phyloP scores from a whole-genome alignment of 2,797 vertebrate genomes.

The Columba guinea region DNA sequence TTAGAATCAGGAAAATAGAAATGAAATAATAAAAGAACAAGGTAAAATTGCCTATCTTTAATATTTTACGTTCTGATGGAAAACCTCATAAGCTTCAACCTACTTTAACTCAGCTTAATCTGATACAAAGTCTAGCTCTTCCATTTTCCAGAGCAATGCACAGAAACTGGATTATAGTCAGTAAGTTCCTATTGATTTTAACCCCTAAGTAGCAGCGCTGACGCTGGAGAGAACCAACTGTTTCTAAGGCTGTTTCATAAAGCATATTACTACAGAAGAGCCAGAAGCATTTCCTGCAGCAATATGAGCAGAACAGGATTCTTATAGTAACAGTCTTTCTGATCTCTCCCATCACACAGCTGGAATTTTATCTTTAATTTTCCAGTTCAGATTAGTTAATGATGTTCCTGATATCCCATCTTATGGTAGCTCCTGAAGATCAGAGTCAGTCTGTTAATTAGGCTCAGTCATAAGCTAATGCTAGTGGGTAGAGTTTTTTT shows the following conservation, averaged over 20 bases:
- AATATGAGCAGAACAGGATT: neutral
- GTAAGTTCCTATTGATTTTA: neutral
- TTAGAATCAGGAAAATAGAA: neutral
- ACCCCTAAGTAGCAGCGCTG: neutral
- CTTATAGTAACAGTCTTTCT: neutral
- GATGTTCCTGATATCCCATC: neutral
- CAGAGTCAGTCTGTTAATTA: neutral
- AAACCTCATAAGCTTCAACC: neutral
- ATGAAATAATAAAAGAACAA: neutral
- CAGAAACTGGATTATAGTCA: neutral
- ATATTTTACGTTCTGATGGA: neutral
- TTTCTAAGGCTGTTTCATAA: neutral
- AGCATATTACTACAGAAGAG: neutral
- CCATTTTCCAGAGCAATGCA: neutral
- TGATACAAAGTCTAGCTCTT: neutral
- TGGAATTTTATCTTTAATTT: constrained; percentile 11
- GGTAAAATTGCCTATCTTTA: neutral
- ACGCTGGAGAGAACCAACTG: neutral
- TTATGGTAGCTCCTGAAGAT: neutral
- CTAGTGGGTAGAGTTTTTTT: neutral
- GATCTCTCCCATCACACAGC: neutral
- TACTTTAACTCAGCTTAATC: constrained; percentile 8
- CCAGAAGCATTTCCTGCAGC: neutral
- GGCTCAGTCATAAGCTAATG: neutral
- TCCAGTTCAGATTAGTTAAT: neutral